phyloP scores from a whole-genome alignment of 2,888 invertebrate genomes.

The Acleris cristana region DNA sequence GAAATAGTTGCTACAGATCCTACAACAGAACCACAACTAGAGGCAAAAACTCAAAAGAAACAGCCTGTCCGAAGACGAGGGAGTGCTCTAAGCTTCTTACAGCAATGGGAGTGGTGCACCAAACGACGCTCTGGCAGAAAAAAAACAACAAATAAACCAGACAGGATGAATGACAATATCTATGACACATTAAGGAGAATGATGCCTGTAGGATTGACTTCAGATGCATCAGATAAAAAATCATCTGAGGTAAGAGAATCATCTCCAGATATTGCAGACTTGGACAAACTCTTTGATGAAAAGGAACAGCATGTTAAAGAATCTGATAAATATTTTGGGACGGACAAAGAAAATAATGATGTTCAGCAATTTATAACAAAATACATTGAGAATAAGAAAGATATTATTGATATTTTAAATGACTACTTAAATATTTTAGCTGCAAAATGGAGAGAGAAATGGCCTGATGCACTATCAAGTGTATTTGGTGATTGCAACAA shows the following conservation, averaged over 20 bases:
- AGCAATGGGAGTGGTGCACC: slow-evolving; percentile 91
- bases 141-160: slow-evolving; percentile 77
- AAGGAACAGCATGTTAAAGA: slow-evolving; percentile 57
- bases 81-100: slow-evolving; percentile 88
- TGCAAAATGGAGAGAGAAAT: slow-evolving; percentile 85
- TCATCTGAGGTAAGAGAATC: slow-evolving; percentile 77
- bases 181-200: slow-evolving; percentile 87
- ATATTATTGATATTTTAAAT: slow-evolving; percentile 85
- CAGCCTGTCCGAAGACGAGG: slow-evolving; percentile 86
- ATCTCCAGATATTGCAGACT: slow-evolving; percentile 85
- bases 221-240: slow-evolving; percentile 66
- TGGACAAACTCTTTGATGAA: slow-evolving; percentile 85
- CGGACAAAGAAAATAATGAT: slow-evolving; percentile 85
- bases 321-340: slow-evolving; percentile 85
- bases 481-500: slow-evolving; percentile 85
- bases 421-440: slow-evolving; percentile 84
- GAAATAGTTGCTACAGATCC: slow-evolving; percentile 57
- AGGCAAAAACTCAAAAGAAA: slow-evolving; percentile 75
- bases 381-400: slow-evolving; percentile 81
- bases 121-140: slow-evolving; percentile 82
- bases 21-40: slow-evolving; percentile 53
- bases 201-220: slow-evolving; percentile 85
- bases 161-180: slow-evolving; percentile 85
- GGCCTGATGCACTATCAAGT: slow-evolving; percentile 85
- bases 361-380: slow-evolving; percentile 85